Evolutionary conservation across 2,113 vertebrate species (phyloP).

Genomic region (Grallaria varia): DNA sequence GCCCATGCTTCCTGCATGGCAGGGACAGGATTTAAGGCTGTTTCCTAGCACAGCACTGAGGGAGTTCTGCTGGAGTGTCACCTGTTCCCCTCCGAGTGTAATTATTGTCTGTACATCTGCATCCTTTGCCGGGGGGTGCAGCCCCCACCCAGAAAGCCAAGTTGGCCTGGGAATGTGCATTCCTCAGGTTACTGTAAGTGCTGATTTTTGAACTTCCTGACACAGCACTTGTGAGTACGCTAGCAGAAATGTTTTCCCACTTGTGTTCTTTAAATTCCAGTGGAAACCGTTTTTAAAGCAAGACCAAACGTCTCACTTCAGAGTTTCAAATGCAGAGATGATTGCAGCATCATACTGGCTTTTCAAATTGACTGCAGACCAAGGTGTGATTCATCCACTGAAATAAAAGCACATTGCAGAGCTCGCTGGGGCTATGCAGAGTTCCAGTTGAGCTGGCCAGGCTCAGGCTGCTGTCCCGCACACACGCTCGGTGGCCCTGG

Average conservation of each 20-base stretch:
- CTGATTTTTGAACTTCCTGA: constrained; percentile 31
- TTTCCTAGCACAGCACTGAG: not conserved
- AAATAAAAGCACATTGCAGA: not conserved
- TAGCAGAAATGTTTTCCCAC: constrained; percentile 7
- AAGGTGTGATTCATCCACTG: constrained; percentile 11
- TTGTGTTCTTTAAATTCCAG: constrained; percentile 41
- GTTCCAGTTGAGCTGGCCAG: not conserved
- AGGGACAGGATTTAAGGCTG: not conserved
- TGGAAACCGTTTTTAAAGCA: constrained; percentile 25
- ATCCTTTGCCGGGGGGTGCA: not conserved
- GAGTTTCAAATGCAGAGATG: not conserved
- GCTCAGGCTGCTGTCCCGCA: rapidly evolving
- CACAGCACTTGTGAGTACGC: not conserved
- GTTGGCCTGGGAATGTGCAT: not conserved
- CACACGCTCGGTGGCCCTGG: not conserved
- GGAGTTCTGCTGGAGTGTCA: constrained; percentile 10
- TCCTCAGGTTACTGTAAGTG: not conserved
- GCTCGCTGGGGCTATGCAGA: not conserved
- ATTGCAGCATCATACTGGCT: constrained; percentile 10
- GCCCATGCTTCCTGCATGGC: not conserved
- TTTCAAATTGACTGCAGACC: constrained; percentile 9
- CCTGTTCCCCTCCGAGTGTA: not conserved
- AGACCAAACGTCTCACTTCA: not conserved
- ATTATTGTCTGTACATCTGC: not conserved
- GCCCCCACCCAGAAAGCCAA: not conserved